Evolutionary conservation across 1,140 invertebrate genomes (phyloP).

Genomic region (Zeugodacus cucurbitae): DNA sequence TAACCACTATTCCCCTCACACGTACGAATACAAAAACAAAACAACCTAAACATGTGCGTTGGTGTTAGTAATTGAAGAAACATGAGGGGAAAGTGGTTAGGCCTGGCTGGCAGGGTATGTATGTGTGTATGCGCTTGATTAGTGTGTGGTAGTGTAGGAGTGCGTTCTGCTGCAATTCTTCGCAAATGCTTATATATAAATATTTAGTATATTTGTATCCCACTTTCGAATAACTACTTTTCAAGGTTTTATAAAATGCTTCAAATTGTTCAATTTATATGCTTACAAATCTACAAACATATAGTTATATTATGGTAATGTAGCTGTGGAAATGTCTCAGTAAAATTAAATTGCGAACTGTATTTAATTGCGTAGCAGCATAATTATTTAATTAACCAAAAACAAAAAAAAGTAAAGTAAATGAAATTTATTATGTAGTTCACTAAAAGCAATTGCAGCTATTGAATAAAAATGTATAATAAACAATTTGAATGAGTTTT

Average conservation of each 20-base stretch:
- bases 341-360: not conserved
- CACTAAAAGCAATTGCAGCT: not conserved
- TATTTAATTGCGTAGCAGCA: not conserved
- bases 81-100: too few species aligned
- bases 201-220: not conserved
- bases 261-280: slow-evolving; percentile 17
- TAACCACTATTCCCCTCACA: too few species aligned
- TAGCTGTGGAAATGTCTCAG: slow-evolving; percentile 2
- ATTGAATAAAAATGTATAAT: slow-evolving; percentile 33
- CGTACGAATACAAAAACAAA: too few species aligned
- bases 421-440: slow-evolving; percentile 14
- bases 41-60: too few species aligned
- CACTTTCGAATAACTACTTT: not conserved
- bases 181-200: not conserved
- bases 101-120: too few species aligned
- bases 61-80: too few species aligned
- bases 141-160: not conserved
- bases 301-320: not conserved
- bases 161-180: not conserved
- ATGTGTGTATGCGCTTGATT: not conserved
- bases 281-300: not conserved
- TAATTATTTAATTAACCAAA: not conserved
- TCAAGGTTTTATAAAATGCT: slow-evolving; percentile 26
- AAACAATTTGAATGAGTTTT: not conserved
- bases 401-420: not conserved